phyloP scores from a whole-genome alignment of 1,140 invertebrate species.

The Ceratoteleas bidentatus region DNA sequence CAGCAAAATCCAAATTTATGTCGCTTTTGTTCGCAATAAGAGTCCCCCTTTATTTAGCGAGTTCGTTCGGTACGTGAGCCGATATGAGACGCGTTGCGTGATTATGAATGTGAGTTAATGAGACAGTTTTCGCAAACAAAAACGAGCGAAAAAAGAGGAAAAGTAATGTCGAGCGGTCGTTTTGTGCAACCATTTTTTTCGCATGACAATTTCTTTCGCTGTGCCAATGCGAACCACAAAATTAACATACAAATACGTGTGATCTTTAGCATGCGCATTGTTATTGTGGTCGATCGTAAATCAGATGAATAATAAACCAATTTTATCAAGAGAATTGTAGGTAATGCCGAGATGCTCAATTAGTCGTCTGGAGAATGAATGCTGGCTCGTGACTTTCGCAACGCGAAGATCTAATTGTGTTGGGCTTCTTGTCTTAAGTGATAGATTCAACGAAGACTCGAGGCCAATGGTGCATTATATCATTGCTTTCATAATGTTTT shows the following conservation, averaged over 20 bases:
- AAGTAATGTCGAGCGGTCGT: too few relatives aligned
- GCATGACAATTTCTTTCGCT: too few relatives aligned
- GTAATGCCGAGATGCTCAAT: conserved; percentile 57
- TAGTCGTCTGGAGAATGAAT: conserved; percentile 57
- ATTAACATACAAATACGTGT: too few relatives aligned
- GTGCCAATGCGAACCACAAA: too few relatives aligned
- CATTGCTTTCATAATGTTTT: conserved; percentile 60
- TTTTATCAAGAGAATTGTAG: too few relatives aligned
- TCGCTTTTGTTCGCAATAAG: conserved; percentile 8
- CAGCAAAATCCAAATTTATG: conserved; percentile 26
- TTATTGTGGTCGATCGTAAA: too few relatives aligned
- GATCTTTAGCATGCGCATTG: too few relatives aligned
- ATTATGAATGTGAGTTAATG: too few relatives aligned
- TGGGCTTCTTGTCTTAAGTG: conserved; percentile 62
- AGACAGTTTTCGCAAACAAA: too few relatives aligned
- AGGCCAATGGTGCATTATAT: conserved; percentile 60
- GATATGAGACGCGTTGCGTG: conserved; percentile 1
- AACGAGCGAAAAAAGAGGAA: too few relatives aligned
- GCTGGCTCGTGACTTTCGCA: conserved; percentile 58
- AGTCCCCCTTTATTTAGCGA: not conserved
- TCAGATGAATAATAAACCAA: too few relatives aligned
- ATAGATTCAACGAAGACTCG: conserved; percentile 61
- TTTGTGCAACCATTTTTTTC: too few relatives aligned
- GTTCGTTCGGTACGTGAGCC: not conserved
- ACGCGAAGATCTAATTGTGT: conserved; percentile 59